Evolutionary conservation across 1,140 invertebrate genomes (phyloP).

Genomic region (Caerostris darwini): DNA sequence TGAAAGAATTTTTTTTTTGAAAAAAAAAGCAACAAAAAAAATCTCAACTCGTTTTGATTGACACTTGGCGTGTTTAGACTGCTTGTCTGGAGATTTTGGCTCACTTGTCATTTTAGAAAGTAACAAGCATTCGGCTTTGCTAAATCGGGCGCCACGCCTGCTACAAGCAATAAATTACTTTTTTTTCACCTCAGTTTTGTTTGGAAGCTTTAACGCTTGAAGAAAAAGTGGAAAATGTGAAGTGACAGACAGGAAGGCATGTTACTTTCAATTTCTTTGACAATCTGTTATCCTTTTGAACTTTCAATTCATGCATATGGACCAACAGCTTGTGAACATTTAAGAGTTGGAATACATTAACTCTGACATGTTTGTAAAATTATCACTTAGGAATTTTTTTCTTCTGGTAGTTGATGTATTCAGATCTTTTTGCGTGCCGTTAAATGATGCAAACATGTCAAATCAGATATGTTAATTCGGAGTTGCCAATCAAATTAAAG

Average conservation of each 20-base stretch:
- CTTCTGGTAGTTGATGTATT: too few relatives aligned
- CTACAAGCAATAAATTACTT: conserved; percentile 23
- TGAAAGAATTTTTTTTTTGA: neutral
- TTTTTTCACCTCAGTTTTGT: neutral
- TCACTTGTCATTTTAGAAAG: conserved; percentile 2
- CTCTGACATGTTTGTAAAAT: too few relatives aligned
- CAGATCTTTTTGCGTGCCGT: too few relatives aligned
- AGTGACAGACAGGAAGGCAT: neutral
- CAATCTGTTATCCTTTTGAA: neutral
- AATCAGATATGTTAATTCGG: too few relatives aligned
- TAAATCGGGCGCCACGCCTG: conserved; percentile 45
- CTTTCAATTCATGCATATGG: neutral
- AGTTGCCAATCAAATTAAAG: too few relatives aligned
- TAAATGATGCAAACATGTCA: too few relatives aligned
- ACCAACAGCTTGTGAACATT: too few relatives aligned
- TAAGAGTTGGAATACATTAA: too few relatives aligned
- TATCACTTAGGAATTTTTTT: too few relatives aligned
- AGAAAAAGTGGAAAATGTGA: neutral
- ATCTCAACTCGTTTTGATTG: neutral
- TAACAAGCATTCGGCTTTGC: conserved; percentile 31
- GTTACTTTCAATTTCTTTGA: neutral
- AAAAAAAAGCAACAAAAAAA: neutral
- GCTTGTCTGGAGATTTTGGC: conserved; percentile 4
- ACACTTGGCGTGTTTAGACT: conserved; percentile 24
- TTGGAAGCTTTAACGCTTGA: neutral